Evolutionary conservation across 2,113 vertebrate genomes (phyloP).

Genomic region (Apteryx mantelli): DNA sequence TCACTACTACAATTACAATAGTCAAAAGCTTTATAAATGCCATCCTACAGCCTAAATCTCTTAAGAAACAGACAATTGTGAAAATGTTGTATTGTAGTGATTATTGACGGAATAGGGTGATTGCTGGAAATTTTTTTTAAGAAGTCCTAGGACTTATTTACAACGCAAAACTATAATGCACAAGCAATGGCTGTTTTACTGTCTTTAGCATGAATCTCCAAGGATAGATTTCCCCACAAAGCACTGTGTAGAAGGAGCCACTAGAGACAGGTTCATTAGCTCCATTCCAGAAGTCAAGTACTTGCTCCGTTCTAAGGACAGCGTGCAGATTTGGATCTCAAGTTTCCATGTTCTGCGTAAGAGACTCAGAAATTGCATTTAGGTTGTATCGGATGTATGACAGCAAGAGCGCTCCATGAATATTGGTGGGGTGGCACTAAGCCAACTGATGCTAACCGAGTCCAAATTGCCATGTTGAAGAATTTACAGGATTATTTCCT

Average conservation of each 20-base stretch:
- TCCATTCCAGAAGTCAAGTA: background rate
- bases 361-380: background rate
- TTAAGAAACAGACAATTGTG: background rate
- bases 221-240: background rate
- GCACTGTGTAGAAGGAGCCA: background rate
- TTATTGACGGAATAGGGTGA: background rate
- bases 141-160: background rate
- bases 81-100: background rate
- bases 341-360: background rate
- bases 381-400: background rate
- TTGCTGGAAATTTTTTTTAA: background rate
- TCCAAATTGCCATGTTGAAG: background rate
- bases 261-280: background rate
- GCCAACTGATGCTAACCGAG: no score
- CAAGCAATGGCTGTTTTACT: background rate
- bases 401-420: background rate
- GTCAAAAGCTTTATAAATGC: background rate
- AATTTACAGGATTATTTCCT: background rate
- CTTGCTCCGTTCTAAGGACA: background rate
- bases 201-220: background rate
- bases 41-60: background rate
- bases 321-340: background rate
- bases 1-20: conserved; percentile 3
- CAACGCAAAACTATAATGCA: background rate
- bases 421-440: background rate